Evolutionary conservation across 2,113 vertebrate species (phyloP), one percentile per base, ranked within the genome.

Genomic region (Sinocyclocheilus maitianheensis): DNA sequence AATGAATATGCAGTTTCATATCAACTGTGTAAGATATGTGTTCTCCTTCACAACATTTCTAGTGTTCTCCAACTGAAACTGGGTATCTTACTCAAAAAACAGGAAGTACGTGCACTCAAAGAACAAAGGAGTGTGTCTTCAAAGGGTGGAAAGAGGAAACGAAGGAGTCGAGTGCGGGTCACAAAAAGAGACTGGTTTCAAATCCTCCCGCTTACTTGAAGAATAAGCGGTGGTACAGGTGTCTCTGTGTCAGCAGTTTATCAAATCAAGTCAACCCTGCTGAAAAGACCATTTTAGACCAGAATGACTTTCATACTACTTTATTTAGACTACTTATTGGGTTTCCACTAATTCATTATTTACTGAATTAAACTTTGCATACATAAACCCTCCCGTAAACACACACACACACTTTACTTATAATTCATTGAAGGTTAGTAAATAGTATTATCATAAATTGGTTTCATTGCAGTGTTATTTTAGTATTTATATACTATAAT

Each of bases 141-240:
- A 90, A 84, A 90, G 82, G 62, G 82, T 85, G 83, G 89, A 90
- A 90, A 90, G 87, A 90, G 89, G 89, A 90, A 88, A 90, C 26
- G 62, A 77, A 85, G 51, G 58, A 83, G 74, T 20, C 34, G 13
- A 72, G 40, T 7, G 46, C 2, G 30, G 30, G 86, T 78, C 69
- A 74, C 51, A 65, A 8, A 71, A 48, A 62, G 55, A 30, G 34
- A 16, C 24, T 12, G 26, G 78, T 43, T 43, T 81, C 7, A 65
- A 37, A 80, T 62, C 55, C 20, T 40, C 22, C n/a, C 20, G 7
- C 40, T 24, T 65, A 7, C 75, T 53, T 77, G 48, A 77, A 12
- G 46, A 26, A 53, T 10, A 0, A 65, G 60, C 13, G 37, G 58
- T 5, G 37, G n/a, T 24, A 65, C 78, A 81, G 58, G 53, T 79